Base-by-base conservation (phyloP, 2,888 invertebrate species). In the Teleogryllus oceanicus region DNA sequence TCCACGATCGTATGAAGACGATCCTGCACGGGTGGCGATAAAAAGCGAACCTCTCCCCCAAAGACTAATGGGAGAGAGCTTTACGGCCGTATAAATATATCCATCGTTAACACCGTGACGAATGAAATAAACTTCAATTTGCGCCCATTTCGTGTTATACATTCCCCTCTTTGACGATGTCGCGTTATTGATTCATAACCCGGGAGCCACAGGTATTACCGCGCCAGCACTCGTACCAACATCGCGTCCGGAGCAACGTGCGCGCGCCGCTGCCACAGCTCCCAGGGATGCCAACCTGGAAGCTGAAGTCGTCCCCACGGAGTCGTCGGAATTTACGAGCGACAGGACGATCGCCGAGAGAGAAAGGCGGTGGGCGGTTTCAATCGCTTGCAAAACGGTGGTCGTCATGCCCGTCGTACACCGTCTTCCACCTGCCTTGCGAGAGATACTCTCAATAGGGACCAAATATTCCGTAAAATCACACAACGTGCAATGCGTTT, bases 21-120 rank as follows among this genome's bases (percentile, higher is more conserved):
- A 18, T 4, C n/a, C n/a, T 8, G 13, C 62, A 18, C 13, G 11
- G 13, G n/a, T 1, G 13, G 62, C 62, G 18, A 62, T 16, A 62
- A 62, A 62, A 62, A 62, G 62, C 16, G n/a, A 13, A 13, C 62
- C 62, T 62, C 62, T 62, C 62, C 0, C 62, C n/a, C 4, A 16
- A 62, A 62, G 62, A 62, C 62, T 62, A 62, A 62, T 62, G 62
- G 62, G 13, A 1, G 11, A 8, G 62, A 13, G 62, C 16, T 62
- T 62, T 62, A 62, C 62, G 16, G 62, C 62, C 62, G 62, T 62
- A 62, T 62, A 37, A 37, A 37, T 37, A 62, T 62, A 62, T 62
- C 62, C 62, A 62, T 62, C 62, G 62, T 62, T 62, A 62, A 62
- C 62, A 62, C 62, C 62, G 62, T 62, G n/a, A 62, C 62, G 62